phyloP scores from a whole-genome alignment of 2,797 vertebrate species.

The Enteromius fasciolatus region DNA sequence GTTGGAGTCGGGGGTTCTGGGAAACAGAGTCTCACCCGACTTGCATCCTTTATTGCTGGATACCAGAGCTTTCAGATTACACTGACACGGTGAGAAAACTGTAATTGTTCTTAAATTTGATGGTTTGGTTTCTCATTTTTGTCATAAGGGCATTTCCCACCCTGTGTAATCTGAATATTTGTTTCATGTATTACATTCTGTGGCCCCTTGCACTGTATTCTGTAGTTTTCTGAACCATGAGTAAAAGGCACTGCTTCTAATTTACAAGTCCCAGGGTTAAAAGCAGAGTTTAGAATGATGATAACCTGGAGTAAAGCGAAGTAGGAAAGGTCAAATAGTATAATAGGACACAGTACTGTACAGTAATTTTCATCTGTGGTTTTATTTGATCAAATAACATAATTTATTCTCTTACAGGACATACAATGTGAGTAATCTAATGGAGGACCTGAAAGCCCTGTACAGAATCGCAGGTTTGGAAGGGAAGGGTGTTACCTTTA shows the following conservation, averaged over 20 bases:
- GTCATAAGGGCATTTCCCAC: background rate
- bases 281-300: background rate
- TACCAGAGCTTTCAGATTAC: conserved; percentile 86
- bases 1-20: conserved; percentile 89
- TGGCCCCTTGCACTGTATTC: background rate
- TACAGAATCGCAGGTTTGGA: conserved; percentile 82
- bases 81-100: conserved; percentile 77
- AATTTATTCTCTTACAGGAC: conserved; percentile 70
- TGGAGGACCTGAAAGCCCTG: conserved; percentile 85
- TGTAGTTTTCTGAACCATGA: background rate
- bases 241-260: background rate
- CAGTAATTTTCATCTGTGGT: background rate
- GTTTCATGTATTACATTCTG: background rate
- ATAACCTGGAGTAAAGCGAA: background rate
- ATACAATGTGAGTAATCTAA: conserved; percentile 80
- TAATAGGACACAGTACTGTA: background rate
- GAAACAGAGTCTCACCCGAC: conserved; percentile 84
- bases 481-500: conserved; percentile 81
- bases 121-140: background rate
- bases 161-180: background rate
- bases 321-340: background rate
- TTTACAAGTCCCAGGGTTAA: background rate
- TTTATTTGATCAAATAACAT: background rate
- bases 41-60: conserved; percentile 84
- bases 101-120: background rate